Base-by-base conservation (phyloP, 2,797 vertebrate genomes). In the Neosalanx taihuensis region DNA sequence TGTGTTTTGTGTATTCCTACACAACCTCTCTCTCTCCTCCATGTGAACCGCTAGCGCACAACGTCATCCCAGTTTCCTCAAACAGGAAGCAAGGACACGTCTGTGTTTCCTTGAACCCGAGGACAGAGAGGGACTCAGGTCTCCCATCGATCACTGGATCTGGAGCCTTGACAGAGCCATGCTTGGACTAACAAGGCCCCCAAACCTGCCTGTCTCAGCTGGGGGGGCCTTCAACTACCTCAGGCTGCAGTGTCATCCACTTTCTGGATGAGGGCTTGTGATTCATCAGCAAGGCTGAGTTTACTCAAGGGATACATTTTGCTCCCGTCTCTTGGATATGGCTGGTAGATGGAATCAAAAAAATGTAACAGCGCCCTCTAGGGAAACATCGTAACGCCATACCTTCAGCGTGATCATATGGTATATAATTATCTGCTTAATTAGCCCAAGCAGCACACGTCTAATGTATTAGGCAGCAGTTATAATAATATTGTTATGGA, bases 341-440 rank as follows among this genome's bases (percentile, higher is more conserved):
- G 37, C 37, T 41, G 37, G 2, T 74, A 71, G 66, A 76, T 70
- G 49, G 49, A 81, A 82, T 74, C 82, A 84, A 9, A 87, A 86
- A 86, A 83, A 85, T 82, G 80, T 76, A 62, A 71, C 71, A 56
- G 12, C 4, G 3, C 56, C 72, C 53, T 87, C 72, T 78, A 76
- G 74, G 70, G 68, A 59, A 77, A 20, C 41, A 37, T 74, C 71
- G 71, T 74, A 77, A 76, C 70, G 53, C 75, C 0, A 35, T 10
- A 41, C 79, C 87, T 82, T 23, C 30, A 70, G 69, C 70, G 78
- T 79, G 76, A 78, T 84, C 77, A 76, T 78, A 75, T 82, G 78
- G 85, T 72, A 85, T 68, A 29, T 87, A 84, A 86, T 88, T 84
- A 85, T 84, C 56, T 79, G 77, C 76, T 72, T 87, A 86, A 89